A percentile compares a stretch with the other conserved stretches of the same genome.
These are phyloP conservation scores for Heterochromis multidens DNA, from an alignment of 2,113 vertebrate genomes.

Conservation along the genomic window DNA sequence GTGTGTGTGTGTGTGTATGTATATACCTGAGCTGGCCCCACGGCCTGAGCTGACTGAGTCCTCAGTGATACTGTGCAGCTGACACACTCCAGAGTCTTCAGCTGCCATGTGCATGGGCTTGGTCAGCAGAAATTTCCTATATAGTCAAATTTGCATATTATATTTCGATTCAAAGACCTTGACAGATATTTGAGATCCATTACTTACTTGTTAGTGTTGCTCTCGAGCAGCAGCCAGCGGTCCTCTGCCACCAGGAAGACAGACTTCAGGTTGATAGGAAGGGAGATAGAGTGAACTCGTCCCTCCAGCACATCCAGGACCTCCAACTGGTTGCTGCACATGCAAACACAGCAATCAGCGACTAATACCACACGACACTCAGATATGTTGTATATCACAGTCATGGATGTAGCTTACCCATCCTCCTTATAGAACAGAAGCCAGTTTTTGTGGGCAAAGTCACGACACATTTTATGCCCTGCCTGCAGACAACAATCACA, in stretches of 20 bases:
- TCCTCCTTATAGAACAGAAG: constrained; percentile 90
- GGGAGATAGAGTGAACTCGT: constrained; percentile 83
- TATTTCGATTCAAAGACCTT: accelerated
- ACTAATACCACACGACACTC: neutral
- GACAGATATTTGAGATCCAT: neutral
- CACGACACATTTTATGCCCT: constrained; percentile 88
- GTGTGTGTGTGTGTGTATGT: neutral
- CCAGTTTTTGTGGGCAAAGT: constrained; percentile 98
- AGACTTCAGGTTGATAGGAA: constrained; percentile 84
- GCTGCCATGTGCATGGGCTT: constrained; percentile 81
- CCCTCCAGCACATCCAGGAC: constrained; percentile 93
- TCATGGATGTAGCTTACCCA: constrained; percentile 74
- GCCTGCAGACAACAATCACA: constrained; percentile 51
- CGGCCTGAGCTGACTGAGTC: constrained; percentile 82
- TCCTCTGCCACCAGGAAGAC: constrained; percentile 92
- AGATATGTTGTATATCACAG: too few relatives aligned
- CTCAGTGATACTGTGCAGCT: constrained; percentile 84
- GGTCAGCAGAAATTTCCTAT: constrained; percentile 93
- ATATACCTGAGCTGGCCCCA: constrained; percentile 80
- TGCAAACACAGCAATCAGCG: neutral
- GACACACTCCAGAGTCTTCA: constrained; percentile 83
- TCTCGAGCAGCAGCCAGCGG: constrained; percentile 91
- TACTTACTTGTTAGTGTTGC: constrained; percentile 81
- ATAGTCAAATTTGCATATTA: neutral
- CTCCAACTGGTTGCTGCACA: constrained; percentile 80